Base-by-base conservation (phyloP, 2,113 vertebrate genomes). In the Danionella cerebrum region DNA sequence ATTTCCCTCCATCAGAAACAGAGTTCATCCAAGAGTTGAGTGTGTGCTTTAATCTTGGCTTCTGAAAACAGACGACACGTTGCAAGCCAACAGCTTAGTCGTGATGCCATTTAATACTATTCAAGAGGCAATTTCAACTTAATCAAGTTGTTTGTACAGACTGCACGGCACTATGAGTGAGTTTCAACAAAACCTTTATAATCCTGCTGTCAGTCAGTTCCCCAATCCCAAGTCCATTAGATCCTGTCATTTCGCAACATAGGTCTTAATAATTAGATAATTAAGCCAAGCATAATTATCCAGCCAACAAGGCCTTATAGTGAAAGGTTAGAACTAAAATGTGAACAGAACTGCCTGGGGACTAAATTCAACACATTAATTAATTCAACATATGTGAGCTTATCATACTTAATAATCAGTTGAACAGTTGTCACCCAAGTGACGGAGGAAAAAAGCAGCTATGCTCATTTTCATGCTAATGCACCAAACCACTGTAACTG, bases 321-420 rank as follows among this genome's bases (percentile, higher is more conserved):
- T 52, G 70, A 79, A 77, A 81, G 69, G 81, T 82, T 82, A 76
- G 79, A 74, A 59, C 77, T 74, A 50, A 78, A 75, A 73, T 33
- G 50, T 64, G 53, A 68, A 71, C 55, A 58, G 71, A 21, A 51
- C 55, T 55, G 71, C 80, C 75, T 57, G 52, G 77, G 80, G 79
- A 71, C 74, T 60, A 77, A 69, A 72, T 44, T 71, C 73, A 72
- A 62, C 64, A 69, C 71, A 73, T 71, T 84, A 84, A 85, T 86
- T 84, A 75, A 83, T 84, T 82, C 75, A 69, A 78, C 77, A 77
- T 80, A 80, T 76, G 85, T 80, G 69, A 70, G 47, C 78, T 80
- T 72, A 62, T 72, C 67, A 62, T 64, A 70, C 68, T 76, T 84
- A 79, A 75, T 78, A 79, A 72, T 83, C 74, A 72, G 78, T 73